These are phyloP conservation scores for Craniophora ligustri DNA, from an alignment of 2,888 invertebrate species.

Conservation along the genomic window DNA sequence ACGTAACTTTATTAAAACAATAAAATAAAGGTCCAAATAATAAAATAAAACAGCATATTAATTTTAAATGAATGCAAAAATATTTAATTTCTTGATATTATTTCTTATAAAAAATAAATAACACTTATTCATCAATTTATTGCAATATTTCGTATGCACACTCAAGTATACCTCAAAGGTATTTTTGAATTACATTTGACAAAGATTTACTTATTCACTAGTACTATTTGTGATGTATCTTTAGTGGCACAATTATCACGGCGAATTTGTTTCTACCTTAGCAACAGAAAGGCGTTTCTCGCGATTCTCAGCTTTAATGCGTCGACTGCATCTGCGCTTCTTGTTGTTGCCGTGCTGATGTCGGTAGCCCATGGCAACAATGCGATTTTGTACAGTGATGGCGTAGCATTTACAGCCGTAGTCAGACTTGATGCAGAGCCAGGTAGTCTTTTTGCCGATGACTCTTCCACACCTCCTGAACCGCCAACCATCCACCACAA, in stretches of 20 bases:
- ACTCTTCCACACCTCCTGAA: constrained; percentile 65
- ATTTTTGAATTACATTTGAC: constrained; percentile 6
- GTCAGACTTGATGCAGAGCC: constrained; percentile 83
- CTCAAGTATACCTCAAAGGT: background rate
- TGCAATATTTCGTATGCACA: background rate
- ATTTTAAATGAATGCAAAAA: background rate
- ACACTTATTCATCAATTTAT: constrained; percentile 4
- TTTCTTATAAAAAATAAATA: constrained; percentile 16
- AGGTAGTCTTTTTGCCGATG: constrained; percentile 54
- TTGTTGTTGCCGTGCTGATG: constrained; percentile 64
- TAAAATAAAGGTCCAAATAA: background rate
- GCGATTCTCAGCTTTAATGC: background rate
- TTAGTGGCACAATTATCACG: constrained; percentile 10
- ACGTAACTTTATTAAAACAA: background rate
- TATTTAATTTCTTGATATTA: too few species aligned
- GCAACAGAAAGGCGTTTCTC: constrained; percentile 9
- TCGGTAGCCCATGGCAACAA: constrained; percentile 64
- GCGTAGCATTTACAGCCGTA: constrained; percentile 74
- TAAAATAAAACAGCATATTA: constrained; percentile 21
- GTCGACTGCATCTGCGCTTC: constrained; percentile 44
- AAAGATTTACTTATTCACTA: too few species aligned
- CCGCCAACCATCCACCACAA: constrained; percentile 73
- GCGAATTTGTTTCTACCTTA: constrained; percentile 10
- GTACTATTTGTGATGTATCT: too few species aligned
- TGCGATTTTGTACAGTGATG: constrained; percentile 62